phyloP scores from a whole-genome alignment of 2,888 invertebrate species.

The Peribatodes rhomboidaria region DNA sequence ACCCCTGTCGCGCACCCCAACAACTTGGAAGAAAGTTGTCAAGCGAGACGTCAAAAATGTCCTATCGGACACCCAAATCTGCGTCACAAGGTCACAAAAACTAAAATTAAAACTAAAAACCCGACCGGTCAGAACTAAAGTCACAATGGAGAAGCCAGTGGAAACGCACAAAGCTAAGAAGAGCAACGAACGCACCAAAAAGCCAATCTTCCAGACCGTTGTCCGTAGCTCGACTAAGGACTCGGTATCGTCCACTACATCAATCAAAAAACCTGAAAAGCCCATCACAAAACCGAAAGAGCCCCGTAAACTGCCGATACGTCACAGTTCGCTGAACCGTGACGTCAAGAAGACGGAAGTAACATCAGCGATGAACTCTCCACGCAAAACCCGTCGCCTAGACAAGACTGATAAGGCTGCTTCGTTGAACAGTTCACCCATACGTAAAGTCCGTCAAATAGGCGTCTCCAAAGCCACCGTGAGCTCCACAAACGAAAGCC shows the following conservation, averaged over 20 bases:
- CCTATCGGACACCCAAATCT: constrained; percentile 64
- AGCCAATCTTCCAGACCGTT: constrained; percentile 81
- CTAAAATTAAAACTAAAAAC: constrained; percentile 66
- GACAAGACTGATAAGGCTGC: constrained; percentile 81
- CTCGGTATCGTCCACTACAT: constrained; percentile 68
- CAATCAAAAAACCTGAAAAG: constrained; percentile 63
- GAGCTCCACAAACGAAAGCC: constrained; percentile 75
- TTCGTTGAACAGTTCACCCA: constrained; percentile 80
- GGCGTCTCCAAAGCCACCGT: constrained; percentile 71
- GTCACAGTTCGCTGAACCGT: constrained; percentile 79
- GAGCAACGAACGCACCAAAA: constrained; percentile 66
- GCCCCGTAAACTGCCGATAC: constrained; percentile 69
- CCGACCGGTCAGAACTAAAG: constrained; percentile 70
- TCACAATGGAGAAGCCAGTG: constrained; percentile 74
- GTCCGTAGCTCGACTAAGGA: constrained; percentile 74
- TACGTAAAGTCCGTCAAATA: constrained; percentile 80
- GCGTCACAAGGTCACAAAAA: constrained; percentile 75
- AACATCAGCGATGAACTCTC: constrained; percentile 75
- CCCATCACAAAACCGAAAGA: constrained; percentile 70
- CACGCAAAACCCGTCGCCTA: constrained; percentile 78
- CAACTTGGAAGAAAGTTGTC: constrained; percentile 74
- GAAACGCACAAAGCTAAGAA: constrained; percentile 67
- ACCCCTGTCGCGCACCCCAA: constrained; percentile 61
- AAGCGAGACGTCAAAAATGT: constrained; percentile 74
- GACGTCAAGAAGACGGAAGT: constrained; percentile 75